phyloP scores from a whole-genome alignment of 2,113 vertebrate genomes.

The Corvus cornix region DNA sequence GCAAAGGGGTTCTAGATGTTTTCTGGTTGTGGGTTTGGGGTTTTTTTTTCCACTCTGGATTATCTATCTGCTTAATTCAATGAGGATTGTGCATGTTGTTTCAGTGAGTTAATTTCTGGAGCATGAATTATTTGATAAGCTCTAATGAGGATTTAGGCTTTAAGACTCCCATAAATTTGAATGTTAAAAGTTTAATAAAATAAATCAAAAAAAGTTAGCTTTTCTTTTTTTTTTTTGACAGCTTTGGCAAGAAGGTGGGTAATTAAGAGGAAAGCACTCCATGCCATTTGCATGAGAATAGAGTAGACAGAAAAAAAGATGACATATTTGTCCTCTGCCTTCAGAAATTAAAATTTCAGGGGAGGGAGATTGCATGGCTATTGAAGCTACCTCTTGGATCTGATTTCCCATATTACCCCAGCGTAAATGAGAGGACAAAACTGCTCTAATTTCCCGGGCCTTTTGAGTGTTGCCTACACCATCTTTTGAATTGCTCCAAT shows the following conservation, averaged over 20 bases:
- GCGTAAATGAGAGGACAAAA: neutral
- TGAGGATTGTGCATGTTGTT: conserved; percentile 1
- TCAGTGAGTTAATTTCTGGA: conserved; percentile 51
- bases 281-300: conserved; percentile 47
- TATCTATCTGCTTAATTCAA: conserved; percentile 45
- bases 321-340: conserved; percentile 45
- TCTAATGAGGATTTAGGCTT: conserved; percentile 32
- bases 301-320: neutral
- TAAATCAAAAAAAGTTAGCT: conserved; percentile 42
- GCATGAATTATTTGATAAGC: conserved; percentile 54
- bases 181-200: conserved; percentile 48
- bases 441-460: neutral
- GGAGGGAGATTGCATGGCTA: neutral
- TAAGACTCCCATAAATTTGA: conserved; percentile 47
- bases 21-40: neutral
- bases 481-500: neutral
- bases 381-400: neutral
- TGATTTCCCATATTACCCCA: neutral
- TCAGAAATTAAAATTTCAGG: neutral
- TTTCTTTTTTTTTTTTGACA: conserved; percentile 25
- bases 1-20: neutral
- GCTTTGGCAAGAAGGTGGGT: conserved; percentile 15
- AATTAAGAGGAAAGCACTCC: conserved; percentile 26
- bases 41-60: neutral
- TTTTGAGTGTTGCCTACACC: neutral